phyloP scores from a whole-genome alignment of 2,888 invertebrate genomes.

The Neoascia interrupta region DNA sequence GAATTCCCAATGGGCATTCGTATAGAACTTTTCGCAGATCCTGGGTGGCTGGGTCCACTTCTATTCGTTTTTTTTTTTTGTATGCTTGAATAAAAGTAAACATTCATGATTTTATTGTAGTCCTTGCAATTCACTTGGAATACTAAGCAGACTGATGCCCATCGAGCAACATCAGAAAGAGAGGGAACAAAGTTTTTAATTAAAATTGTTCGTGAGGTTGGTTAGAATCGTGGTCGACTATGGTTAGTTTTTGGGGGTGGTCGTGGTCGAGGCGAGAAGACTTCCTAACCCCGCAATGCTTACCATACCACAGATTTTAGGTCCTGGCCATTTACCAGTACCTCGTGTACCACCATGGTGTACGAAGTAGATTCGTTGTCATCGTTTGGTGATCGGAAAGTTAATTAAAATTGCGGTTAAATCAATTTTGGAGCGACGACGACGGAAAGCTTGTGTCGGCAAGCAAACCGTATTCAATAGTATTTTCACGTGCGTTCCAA shows the following conservation, averaged over 20 bases:
- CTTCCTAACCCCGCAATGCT: conserved; percentile 19
- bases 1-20: conserved; percentile 25
- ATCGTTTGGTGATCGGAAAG: conserved; percentile 61
- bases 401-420: conserved; percentile 66
- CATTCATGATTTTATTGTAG: conserved; percentile 62
- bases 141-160: conserved; percentile 43
- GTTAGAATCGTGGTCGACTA: conserved; percentile 51
- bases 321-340: conserved; percentile 9
- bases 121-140: conserved; percentile 38
- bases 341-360: too few species aligned
- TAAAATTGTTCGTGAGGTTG: conserved; percentile 61
- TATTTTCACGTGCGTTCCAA: conserved; percentile 18
- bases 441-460: conserved; percentile 10
- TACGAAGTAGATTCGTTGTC: conserved; percentile 30
- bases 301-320: conserved; percentile 40
- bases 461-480: conserved; percentile 18
- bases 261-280: neutral
- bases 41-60: conserved; percentile 16
- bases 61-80: conserved; percentile 34
- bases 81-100: conserved; percentile 59
- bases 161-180: neutral
- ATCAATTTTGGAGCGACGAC: conserved; percentile 39
- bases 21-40: neutral
- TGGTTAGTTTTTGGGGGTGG: conserved; percentile 30
- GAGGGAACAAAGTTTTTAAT: conserved; percentile 60